phyloP scores from a whole-genome alignment of 1,140 invertebrate species.

The Macrobrachium rosenbergii region DNA sequence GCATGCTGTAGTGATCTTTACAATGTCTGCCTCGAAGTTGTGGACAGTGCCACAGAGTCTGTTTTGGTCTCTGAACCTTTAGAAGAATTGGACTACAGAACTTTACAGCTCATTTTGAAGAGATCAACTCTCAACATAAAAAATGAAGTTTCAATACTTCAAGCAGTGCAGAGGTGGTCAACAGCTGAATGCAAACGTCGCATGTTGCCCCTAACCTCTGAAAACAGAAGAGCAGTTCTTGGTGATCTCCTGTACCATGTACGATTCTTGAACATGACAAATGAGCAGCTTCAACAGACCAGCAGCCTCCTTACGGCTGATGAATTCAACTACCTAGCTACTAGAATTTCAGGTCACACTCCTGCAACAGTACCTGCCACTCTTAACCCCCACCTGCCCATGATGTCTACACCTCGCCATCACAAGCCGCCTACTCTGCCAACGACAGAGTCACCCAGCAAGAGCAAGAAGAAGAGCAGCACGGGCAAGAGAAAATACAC shows the following conservation, averaged over 20 bases:
- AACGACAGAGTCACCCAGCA: not conserved
- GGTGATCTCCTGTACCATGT: conserved; percentile 55
- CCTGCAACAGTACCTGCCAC: conserved; percentile 1
- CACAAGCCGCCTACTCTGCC: not conserved
- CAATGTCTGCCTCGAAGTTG: conserved; percentile 75
- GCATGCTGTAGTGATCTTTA: conserved; percentile 75
- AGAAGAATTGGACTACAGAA: conserved; percentile 77
- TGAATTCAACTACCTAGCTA: conserved; percentile 41
- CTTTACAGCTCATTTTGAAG: conserved; percentile 75
- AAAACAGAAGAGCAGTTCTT: conserved; percentile 77
- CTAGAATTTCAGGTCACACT: conserved; percentile 8
- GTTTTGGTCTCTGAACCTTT: conserved; percentile 78
- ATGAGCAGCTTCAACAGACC: conserved; percentile 38
- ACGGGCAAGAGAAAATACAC: conserved; percentile 57
- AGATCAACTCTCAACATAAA: conserved; percentile 75
- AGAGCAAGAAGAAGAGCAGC: conserved; percentile 42
- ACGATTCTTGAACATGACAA: conserved; percentile 27
- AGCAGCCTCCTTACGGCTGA: conserved; percentile 20
- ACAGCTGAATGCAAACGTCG: conserved; percentile 77
- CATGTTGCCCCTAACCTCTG: conserved; percentile 75
- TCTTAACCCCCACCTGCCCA: conserved; percentile 11
- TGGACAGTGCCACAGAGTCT: conserved; percentile 76
- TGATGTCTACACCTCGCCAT: conserved; percentile 33
- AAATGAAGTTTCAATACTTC: conserved; percentile 75
- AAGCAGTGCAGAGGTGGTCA: conserved; percentile 78